A percentile compares a stretch with the other conserved stretches of the same genome.
Evolutionary conservation across 2,888 invertebrate genomes (phyloP).

Genomic region (Himalopsyche japonica): DNA sequence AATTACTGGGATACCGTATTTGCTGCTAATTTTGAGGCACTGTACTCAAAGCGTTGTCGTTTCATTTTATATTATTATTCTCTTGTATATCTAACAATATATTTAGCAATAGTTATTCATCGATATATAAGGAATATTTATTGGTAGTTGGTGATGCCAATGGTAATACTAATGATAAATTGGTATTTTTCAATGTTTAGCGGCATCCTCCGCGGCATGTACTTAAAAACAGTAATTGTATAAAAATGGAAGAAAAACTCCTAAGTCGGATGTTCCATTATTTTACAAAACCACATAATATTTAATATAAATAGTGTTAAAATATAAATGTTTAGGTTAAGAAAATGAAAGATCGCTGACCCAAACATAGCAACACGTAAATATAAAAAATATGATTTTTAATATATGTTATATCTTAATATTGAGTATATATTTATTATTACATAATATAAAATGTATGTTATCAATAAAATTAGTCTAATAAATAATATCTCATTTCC

Average conservation of each 20-base stretch:
- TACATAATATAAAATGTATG: conserved; percentile 36
- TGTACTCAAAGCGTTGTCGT: background rate
- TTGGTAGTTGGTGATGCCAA: background rate
- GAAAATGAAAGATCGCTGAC: conserved; percentile 36
- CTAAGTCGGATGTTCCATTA: background rate
- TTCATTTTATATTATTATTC: background rate
- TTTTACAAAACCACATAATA: background rate
- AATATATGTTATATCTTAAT: conserved; percentile 26
- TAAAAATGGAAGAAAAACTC: background rate
- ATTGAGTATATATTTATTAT: conserved; percentile 24
- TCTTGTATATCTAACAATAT: conserved; percentile 1
- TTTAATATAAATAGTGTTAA: background rate
- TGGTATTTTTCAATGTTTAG: conserved; percentile 9
- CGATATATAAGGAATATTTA: background rate
- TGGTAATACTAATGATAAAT: background rate
- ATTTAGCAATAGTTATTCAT: conserved; percentile 3
- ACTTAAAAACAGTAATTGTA: conserved; percentile 22
- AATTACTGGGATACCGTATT: background rate
- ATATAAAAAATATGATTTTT: conserved; percentile 19
- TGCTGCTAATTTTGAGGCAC: background rate
- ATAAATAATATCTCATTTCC: conserved; percentile 41
- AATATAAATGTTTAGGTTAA: conserved; percentile 17
- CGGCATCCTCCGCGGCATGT: conserved; percentile 29
- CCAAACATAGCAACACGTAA: conserved; percentile 41
- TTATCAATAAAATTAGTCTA: conserved; percentile 40